Evolutionary conservation across 2,113 vertebrate species (phyloP), one percentile per base, ranked within the genome.

Genomic region (Eolophus roseicapilla): DNA sequence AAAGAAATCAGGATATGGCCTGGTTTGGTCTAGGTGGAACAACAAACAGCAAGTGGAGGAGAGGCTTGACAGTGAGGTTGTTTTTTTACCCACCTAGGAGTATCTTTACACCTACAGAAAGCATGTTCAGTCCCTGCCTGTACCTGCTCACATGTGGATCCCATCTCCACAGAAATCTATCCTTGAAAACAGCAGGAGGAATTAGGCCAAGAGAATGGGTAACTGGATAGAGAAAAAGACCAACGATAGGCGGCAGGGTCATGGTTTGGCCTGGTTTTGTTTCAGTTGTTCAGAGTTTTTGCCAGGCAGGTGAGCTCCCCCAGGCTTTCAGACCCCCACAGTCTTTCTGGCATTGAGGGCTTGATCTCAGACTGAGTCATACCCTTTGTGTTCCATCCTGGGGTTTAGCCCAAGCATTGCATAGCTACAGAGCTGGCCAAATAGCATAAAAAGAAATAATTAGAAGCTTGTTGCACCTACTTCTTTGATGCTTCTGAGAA

Each of bases 1-100:
- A 3, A 67, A 47, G 33, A 73, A 78, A 73, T 35, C 1, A 0
- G 2, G 2, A 11, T 33, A 16, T 14, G 17, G 17, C 24, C 31
- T 75, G 47, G 6, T 57, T 57, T 70, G 27, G 17, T 68, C 6
- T 74, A 68, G 55, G 29, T 24, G 53, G 17, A 5, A 60, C n/a
- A 33, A 12, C 12, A 37, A 33, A 12, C 12, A 37, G 41, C 43
- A 69, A 49, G 11, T 24, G 55, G 7, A 33, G 7, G 27, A 49
- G 15, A 81, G 63, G 23, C 17, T 81, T 82, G 31, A 57, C 27
- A 37, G 33, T n/a, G 37, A 73, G n/a, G 11, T 9, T 60, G 23
- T 3, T 47, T 21, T 76, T 35, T 21, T 76, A 35, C 18, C 29
- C 46, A 21, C 16, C 44, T 71, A 27, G 46, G 31, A 82, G 33